Conservation (phyloP, 1,140 invertebrate species). For the Zaprionus kolodkinae region DNA sequence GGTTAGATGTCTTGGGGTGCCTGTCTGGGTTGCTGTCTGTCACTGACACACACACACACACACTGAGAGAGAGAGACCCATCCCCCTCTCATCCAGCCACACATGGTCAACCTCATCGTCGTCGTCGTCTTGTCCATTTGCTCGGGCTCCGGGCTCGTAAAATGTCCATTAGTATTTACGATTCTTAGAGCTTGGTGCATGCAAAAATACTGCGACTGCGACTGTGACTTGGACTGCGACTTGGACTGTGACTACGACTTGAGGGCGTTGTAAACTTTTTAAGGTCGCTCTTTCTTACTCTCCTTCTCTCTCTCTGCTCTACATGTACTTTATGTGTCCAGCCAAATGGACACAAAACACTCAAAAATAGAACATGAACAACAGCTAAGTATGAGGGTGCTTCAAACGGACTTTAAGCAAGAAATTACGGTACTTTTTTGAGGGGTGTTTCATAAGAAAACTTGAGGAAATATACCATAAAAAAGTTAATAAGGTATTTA, state of each 20-base stretch:
- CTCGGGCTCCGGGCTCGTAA: constrained; percentile 63
- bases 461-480: too few relatives aligned
- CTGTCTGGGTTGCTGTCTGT: constrained; percentile 30
- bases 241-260: constrained; percentile 9
- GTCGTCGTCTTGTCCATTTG: constrained; percentile 31
- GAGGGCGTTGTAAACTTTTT: constrained; percentile 65
- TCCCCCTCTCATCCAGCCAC: not conserved
- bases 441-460: not conserved
- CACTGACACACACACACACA: constrained; percentile 27
- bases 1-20: not conserved
- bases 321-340: constrained; percentile 16
- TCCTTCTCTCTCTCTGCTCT: not conserved
- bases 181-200: constrained; percentile 61
- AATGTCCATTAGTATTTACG: constrained; percentile 82
- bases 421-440: not conserved
- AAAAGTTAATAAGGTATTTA: too few relatives aligned
- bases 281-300: constrained; percentile 20
- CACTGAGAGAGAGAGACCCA: too few relatives aligned
- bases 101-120: constrained; percentile 9
- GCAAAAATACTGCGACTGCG: constrained; percentile 57
- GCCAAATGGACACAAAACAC: constrained; percentile 26
- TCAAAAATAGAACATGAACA: constrained; percentile 9
- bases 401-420: not conserved
- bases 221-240: constrained; percentile 24
- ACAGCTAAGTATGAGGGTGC: not conserved